Conservation (phyloP, 2,888 invertebrate species). For the Cantharis flavilabris region DNA sequence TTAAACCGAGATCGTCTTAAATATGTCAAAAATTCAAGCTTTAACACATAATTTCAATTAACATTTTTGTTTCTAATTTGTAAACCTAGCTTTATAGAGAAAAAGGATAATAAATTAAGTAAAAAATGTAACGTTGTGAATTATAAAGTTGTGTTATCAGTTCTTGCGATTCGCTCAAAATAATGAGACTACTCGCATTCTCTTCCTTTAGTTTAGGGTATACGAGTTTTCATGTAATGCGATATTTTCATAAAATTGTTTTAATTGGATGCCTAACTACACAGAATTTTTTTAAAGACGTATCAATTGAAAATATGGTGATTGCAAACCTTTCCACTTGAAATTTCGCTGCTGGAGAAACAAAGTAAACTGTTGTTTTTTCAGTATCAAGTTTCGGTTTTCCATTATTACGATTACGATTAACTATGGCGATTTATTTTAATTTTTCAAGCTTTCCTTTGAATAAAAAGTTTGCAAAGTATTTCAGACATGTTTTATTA, state of each 20-base stretch:
- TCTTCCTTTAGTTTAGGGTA: not conserved
- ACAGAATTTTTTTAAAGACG: not conserved
- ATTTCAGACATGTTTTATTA: not conserved
- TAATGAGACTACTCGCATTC: constrained; percentile 10
- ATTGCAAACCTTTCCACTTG: not conserved
- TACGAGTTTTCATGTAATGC: constrained; percentile 9
- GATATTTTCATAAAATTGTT: constrained; percentile 24
- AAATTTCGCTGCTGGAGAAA: not conserved
- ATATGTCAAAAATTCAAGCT: not conserved
- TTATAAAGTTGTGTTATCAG: constrained; percentile 11
- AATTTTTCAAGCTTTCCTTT: not conserved
- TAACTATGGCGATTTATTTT: not conserved
- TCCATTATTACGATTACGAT: not conserved
- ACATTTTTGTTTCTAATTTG: not conserved
- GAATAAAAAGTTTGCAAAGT: not conserved
- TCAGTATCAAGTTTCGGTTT: not conserved
- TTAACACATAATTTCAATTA: not conserved
- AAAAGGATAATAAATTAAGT: constrained; percentile 7
- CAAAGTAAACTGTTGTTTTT: not conserved
- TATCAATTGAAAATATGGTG: not conserved
- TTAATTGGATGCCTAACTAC: constrained; percentile 16
- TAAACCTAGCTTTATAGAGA: not conserved
- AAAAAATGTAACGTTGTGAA: constrained; percentile 5
- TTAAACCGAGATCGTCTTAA: constrained; percentile 48
- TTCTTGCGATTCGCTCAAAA: constrained; percentile 7